Conservation (phyloP, 1,140 invertebrate genomes). For the Nephila pilipes region DNA sequence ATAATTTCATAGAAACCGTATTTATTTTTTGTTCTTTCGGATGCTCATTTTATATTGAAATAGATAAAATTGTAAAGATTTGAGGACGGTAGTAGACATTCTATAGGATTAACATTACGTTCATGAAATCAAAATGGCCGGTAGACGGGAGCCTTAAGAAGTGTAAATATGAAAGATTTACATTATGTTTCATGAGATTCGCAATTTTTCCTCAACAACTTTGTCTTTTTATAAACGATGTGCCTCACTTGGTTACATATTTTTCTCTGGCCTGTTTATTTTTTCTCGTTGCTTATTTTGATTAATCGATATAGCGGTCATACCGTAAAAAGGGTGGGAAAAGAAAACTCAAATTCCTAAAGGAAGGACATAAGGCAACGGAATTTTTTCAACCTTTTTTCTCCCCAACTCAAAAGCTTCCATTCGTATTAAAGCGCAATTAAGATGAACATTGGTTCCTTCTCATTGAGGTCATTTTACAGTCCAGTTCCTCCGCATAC, state of each 20-base stretch:
- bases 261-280: not conserved
- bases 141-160: no score
- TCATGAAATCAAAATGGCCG: no score
- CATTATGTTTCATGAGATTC: no score
- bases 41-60: no score
- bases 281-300: not conserved
- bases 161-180: no score
- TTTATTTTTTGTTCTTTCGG: no score
- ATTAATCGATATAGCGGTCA: not conserved
- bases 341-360: not conserved
- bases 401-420: not conserved
- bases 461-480: conserved; percentile 37
- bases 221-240: not conserved
- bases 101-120: no score
- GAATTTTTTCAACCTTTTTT: not conserved
- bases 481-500: conserved; percentile 27
- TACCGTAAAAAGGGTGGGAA: not conserved
- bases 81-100: no score
- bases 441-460: not conserved
- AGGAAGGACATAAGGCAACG: not conserved
- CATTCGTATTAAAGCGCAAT: not conserved
- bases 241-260: not conserved
- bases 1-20: no score
- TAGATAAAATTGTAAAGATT: no score
- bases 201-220: no score